A percentile compares a stretch with the other conserved stretches of the same genome.
Evolutionary conservation across 2,113 vertebrate genomes (phyloP).

Genomic region (Entelurus aequoreus): DNA sequence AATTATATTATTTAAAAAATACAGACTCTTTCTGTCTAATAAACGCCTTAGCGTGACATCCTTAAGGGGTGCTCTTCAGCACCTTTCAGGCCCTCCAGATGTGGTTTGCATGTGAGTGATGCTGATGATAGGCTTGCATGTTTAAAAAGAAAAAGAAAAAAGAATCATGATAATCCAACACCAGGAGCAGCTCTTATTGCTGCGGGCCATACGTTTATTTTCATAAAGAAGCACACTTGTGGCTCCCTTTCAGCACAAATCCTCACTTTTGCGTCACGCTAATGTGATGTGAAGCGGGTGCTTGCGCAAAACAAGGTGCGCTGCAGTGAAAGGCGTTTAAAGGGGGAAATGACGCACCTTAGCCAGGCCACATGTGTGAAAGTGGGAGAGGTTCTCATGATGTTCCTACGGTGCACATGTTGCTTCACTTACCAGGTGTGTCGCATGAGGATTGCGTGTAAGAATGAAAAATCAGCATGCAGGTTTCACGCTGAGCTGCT

Average conservation of each 20-base stretch:
- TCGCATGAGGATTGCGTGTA: conserved; percentile 4
- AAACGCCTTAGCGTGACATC: neutral
- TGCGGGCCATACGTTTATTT: conserved; percentile 6
- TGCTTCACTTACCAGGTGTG: conserved; percentile 43
- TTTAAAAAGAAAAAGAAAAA: conserved; percentile 22
- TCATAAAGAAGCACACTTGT: conserved; percentile 43
- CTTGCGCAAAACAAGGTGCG: conserved; percentile 13
- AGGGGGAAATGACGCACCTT: conserved; percentile 11
- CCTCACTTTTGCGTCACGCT: conserved; percentile 27
- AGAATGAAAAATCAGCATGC: neutral
- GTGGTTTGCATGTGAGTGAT: conserved; percentile 6
- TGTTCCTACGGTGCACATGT: conserved; percentile 34
- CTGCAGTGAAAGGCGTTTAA: conserved; percentile 21
- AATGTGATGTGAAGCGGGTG: conserved; percentile 51
- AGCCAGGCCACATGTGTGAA: conserved; percentile 27
- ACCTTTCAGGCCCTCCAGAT: conserved; percentile 10
- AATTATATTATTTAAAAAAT: neutral
- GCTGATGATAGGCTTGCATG: conserved; percentile 11
- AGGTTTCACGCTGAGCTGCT: conserved; percentile 6
- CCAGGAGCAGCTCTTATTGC: conserved; percentile 22
- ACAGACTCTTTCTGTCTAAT: neutral
- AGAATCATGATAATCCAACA: conserved; percentile 21
- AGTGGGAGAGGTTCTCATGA: conserved; percentile 24
- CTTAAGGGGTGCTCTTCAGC: conserved; percentile 3
- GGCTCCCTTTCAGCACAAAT: conserved; percentile 30